Evolutionary conservation across 1,140 invertebrate genomes (phyloP).

Genomic region (Papilio aristodemus): DNA sequence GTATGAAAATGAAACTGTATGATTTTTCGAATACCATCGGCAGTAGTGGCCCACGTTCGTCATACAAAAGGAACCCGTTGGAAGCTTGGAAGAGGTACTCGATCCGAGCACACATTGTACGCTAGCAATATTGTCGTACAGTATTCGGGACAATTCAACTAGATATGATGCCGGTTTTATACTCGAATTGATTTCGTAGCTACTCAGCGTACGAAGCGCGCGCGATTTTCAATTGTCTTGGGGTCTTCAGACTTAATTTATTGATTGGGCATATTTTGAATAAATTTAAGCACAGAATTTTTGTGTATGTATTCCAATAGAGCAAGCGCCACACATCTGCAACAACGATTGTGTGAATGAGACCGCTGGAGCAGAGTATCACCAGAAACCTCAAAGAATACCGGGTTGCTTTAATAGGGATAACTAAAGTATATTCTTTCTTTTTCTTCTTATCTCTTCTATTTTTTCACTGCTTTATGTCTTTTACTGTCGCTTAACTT

Average conservation of each 20-base stretch:
- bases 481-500: too few relatives aligned
- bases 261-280: too few relatives aligned
- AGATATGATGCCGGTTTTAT: constrained; percentile 6
- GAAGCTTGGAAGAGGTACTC: constrained; percentile 10
- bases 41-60: constrained; percentile 7
- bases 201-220: neutral
- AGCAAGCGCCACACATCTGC: too few relatives aligned
- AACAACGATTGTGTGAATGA: too few relatives aligned
- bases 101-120: neutral
- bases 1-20: constrained; percentile 1
- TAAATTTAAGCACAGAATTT: too few relatives aligned
- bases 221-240: constrained; percentile 27
- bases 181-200: constrained; percentile 4
- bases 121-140: constrained; percentile 3
- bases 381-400: too few relatives aligned
- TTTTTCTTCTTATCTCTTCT: too few relatives aligned
- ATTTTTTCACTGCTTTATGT: too few relatives aligned
- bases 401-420: too few relatives aligned
- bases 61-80: constrained; percentile 1
- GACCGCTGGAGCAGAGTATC: too few relatives aligned
- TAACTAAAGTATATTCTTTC: too few relatives aligned
- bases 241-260: neutral
- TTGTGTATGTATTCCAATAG: too few relatives aligned
- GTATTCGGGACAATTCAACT: constrained; percentile 26
- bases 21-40: constrained; percentile 12